phyloP scores from a whole-genome alignment of 1,140 invertebrate genomes.

The Lepidotrigona ventralis region DNA sequence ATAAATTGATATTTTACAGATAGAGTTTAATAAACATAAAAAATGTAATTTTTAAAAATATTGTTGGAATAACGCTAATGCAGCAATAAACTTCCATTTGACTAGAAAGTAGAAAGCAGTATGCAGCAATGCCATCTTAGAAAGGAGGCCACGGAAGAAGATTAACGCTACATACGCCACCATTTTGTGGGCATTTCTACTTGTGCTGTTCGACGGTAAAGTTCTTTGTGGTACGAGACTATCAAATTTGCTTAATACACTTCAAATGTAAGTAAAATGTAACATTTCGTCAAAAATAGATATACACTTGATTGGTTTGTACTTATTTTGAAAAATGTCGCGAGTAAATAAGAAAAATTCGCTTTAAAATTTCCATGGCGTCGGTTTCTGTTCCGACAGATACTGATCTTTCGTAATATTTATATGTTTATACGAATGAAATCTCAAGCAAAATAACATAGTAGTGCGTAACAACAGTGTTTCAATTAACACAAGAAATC shows the following conservation, averaged over 20 bases:
- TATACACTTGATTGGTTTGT: not conserved
- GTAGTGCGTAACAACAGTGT: not conserved
- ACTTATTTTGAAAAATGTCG: not conserved
- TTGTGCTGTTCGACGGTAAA: slow-evolving; percentile 43
- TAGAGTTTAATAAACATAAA: not conserved
- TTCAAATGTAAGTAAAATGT: slow-evolving; percentile 36
- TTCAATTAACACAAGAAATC: not conserved
- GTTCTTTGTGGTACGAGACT: slow-evolving; percentile 17
- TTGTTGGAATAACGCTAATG: not conserved
- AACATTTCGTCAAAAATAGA: not conserved
- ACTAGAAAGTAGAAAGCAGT: slow-evolving; percentile 20
- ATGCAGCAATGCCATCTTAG: slow-evolving; percentile 41
- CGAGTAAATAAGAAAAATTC: not conserved
- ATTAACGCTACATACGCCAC: slow-evolving; percentile 42
- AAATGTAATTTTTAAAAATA: not conserved
- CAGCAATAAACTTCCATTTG: slow-evolving; percentile 19
- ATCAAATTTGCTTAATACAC: not conserved
- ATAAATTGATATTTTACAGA: not conserved
- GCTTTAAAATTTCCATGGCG: slow-evolving; percentile 15
- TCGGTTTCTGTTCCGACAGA: slow-evolving; percentile 17
- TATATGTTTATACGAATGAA: not conserved
- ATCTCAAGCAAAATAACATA: not conserved
- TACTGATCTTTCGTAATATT: not conserved
- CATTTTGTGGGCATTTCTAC: slow-evolving; percentile 64
- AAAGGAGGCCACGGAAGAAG: slow-evolving; percentile 49